Base-by-base conservation (phyloP, 35 echinoderm and acorn worm genomes). In the Stichopus chloronotus region DNA sequence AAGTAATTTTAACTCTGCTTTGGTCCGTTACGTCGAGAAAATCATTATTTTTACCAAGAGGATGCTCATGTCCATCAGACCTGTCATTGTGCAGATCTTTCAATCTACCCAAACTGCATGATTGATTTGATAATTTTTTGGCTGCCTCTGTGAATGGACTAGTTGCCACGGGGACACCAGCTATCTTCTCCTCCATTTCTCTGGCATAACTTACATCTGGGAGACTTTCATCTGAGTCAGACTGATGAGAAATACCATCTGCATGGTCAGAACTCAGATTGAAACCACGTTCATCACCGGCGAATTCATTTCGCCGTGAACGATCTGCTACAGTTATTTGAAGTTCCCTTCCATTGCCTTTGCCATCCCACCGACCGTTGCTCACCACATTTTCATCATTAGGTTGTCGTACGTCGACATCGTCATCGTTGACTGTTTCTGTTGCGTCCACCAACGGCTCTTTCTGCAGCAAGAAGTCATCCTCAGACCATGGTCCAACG, bases 91-190 rank as follows among this genome's bases (percentile, higher is more conserved):
- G 30, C 13, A 74, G 17, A 74, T 1, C 22, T 74, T 74, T 20
- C 69, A 7, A 16, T n/a, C 6, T 74, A 74, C 5, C 14, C 19
- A 74, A 74, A 74, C 19, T n/a, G 19, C 22, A n/a, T 14, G 69
- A 74, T 74, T 20, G 69, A n/a, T 74, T 74, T 74, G 69, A n/a
- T 74, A 74, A 74, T 74, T 74, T 16, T 74, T 74, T n/a, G 69
- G 7, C 69, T 74, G 17, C 17, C 8, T 61, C 59, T 74, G 69
- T 74, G 6, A n/a, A 74, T n/a, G 19, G 22, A 74, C 2, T n/a
- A 19, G 69, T 74, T 74, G 14, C 69, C 19, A n/a, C 6, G 2
- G 19, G 7, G 0, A 0, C 69, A 14, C 22, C 69, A 6, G 22
- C 6, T 61, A 4, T 61, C 7, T 74, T 74, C 22, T 74, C n/a